phyloP scores from a whole-genome alignment of 2,888 invertebrate species.

The Stegophylla sp. region DNA sequence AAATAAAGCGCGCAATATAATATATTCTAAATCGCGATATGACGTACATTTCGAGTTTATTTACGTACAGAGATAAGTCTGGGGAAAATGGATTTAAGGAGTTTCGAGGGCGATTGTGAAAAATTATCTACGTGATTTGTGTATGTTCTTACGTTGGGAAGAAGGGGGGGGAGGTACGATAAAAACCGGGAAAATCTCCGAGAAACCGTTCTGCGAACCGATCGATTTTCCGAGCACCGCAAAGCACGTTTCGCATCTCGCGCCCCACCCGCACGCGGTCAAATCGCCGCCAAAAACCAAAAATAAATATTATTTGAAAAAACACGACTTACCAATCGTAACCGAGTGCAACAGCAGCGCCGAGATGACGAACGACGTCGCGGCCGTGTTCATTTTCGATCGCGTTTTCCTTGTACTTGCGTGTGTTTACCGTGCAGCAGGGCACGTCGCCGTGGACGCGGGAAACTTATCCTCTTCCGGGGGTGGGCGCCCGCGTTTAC shows the following conservation, averaged over 20 bases:
- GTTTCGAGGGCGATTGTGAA: neutral
- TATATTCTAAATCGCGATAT: neutral
- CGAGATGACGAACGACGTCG: constrained; percentile 12
- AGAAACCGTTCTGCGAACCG: neutral
- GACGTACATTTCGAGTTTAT: neutral
- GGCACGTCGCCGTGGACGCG: neutral
- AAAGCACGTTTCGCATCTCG: neutral
- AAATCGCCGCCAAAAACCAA: neutral
- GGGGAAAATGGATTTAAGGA: neutral
- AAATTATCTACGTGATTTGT: neutral
- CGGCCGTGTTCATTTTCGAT: constrained; percentile 24
- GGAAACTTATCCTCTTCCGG: neutral
- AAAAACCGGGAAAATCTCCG: constrained; percentile 26
- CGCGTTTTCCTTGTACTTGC: neutral
- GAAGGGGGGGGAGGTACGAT: neutral
- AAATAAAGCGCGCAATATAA: neutral
- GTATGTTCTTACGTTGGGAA: neutral
- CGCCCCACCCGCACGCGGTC: neutral
- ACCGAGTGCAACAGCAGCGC: constrained; percentile 31
- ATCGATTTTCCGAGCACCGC: constrained; percentile 28
- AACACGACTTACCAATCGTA: constrained; percentile 44
- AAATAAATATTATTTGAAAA: no score
- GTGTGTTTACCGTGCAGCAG: no score
- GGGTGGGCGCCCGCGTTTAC: constrained; percentile 10
- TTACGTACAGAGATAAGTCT: neutral